Evolutionary conservation across 1,140 invertebrate genomes (phyloP), one percentile per base, ranked within the genome.

Genomic region (Drosophila orosa): DNA sequence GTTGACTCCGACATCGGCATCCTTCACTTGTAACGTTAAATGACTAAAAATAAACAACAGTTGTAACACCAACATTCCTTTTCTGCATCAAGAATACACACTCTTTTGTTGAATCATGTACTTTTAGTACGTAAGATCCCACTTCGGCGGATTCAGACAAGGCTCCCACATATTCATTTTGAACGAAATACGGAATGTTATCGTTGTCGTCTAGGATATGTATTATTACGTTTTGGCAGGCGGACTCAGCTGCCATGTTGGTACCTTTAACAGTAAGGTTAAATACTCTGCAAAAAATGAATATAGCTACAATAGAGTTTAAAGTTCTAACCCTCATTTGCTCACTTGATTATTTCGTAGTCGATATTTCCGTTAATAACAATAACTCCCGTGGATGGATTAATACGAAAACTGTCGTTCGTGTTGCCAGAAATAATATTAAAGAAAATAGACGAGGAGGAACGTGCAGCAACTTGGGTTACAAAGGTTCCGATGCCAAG

Each of bases 201-300:
- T 98, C 98, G 93, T 99, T 97, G 73, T 93, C 94, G 91, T 97
- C 96, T 54, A 96, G 92, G 52, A 97, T 94, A 90, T 96, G 95
- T 17, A 97, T 94, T n/a, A 95, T 93, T 12, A 97, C 93, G 74
- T 93, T 94, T 61, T 95, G 96, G 4, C 76, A 87, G 0, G 96
- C 95, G 19, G 93, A 94, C 12, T 94, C 94, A 13, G 95, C 95
- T 24, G 96, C 96, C 95, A 98, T 97, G 87, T 97, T 98, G 9
- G 95, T 96, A 5, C 97, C 97, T 40, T 94, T 93, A 22, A 99
- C 93, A 10, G 96, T 97, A 10, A 99, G 92, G 91, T 98, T 98
- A 90, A 97, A 98, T 56, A 95, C 94, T 72, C 95, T 94, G 9
- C 74, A 75, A 56, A 33, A 15, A 3, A 37, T 8, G 6, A 2